phyloP scores from a whole-genome alignment of 2,797 vertebrate genomes.

The Zenarchopterus dispar region DNA sequence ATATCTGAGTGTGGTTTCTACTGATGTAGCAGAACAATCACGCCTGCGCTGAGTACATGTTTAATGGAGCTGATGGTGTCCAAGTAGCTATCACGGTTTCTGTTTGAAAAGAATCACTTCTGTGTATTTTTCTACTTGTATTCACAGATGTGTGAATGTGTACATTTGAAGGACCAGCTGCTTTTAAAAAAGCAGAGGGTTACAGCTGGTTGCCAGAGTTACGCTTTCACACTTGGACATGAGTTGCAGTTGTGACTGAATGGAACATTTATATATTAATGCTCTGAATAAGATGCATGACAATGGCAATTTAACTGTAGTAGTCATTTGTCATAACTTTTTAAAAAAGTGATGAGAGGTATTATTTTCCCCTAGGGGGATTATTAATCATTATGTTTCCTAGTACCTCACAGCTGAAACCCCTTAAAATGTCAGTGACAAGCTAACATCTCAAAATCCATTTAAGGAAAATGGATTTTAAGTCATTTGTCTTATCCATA shows the following conservation, averaged over 20 bases:
- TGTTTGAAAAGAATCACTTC: slow-evolving; percentile 47
- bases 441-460: no score
- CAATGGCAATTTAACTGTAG: neutral
- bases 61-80: slow-evolving; percentile 47
- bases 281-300: no score
- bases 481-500: no score
- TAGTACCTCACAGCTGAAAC: no score
- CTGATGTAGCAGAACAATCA: slow-evolving; percentile 40
- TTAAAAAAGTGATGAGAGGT: neutral
- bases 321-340: neutral
- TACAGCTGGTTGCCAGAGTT: slow-evolving; percentile 53
- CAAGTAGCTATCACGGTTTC: slow-evolving; percentile 37
- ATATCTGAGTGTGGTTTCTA: slow-evolving; percentile 42
- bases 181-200: slow-evolving; percentile 48
- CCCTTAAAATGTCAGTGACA: no score
- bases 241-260: slow-evolving; percentile 39
- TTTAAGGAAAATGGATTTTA: no score
- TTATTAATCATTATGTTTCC: no score
- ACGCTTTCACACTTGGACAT: slow-evolving; percentile 51
- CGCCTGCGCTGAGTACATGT: slow-evolving; percentile 41
- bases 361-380: neutral
- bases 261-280: slow-evolving; percentile 14
- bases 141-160: slow-evolving; percentile 61
- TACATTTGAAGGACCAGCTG: slow-evolving; percentile 52
- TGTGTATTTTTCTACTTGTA: slow-evolving; percentile 53